Evolutionary conservation across 2,888 invertebrate genomes (phyloP), one percentile per base, ranked within the genome.

Genomic region (Spicauda simplicius): DNA sequence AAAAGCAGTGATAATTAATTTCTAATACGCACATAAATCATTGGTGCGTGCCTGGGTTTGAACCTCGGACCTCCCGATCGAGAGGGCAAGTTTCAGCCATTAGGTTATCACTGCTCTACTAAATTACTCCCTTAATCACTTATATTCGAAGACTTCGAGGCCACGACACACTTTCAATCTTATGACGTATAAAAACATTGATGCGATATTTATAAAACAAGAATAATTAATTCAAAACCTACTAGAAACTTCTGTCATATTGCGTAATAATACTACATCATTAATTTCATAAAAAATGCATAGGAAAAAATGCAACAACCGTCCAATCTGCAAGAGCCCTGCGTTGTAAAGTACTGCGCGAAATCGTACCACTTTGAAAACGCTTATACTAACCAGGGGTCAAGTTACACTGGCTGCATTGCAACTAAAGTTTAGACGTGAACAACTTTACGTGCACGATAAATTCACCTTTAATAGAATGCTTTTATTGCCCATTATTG

Each of bases 221-320:
- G 7, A 18, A 55, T 63, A 63, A 63, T 63, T 63, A 63, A 63
- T 63, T 56, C 50, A 1, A 33, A 57, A 64, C 18, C 50, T 37
- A 20, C 57, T 64, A 50, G 56, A 50, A 57, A 52, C 33, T 30
- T 14, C 64, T 52, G 57, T 64, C 64, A 64, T 64, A 57, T 64
- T 64, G 50, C 57, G 52, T 37, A 64, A 64, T 52, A 48, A 5
- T 4, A 25, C 25, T 37, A 50, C 45, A 48, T 55, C 50, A 64
- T 56, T 64, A 54, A 50, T 52, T 56, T 30, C 50, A 57, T 58
- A 64, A 65, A 65, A 64, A 65, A 53, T 64, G 58, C 58, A 41
- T 55, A 48, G 53, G 45, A 41, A 65, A 65, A 65, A 65, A 65
- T 45, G 58, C 58, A 58, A 58, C 37, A 14, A 5, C 8, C 11